Evolutionary conservation across 2,113 vertebrate species (phyloP), one percentile per base, ranked within the genome.

Genomic region (Hippocampus barbouri): DNA sequence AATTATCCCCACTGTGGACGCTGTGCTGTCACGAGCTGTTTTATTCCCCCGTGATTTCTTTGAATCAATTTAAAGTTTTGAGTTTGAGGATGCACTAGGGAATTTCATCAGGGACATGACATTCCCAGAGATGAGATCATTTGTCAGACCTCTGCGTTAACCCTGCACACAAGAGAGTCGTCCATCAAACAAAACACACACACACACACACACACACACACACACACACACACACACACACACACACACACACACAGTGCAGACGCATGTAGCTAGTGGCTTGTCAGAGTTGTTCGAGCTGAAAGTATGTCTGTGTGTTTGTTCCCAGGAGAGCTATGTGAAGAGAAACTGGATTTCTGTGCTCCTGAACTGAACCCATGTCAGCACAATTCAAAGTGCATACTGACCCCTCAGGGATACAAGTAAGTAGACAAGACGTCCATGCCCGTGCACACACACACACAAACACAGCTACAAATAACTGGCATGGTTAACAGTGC

Each of bases 341-440:
- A 98, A 79, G 96, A 99, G 89, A 98, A 98, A 86, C 87, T 97
- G 87, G 95, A 98, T 89, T 97, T 98, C 91, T 99, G 97, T 79
- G 93, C 95, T 79, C 93, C 94, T 51, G 96, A 98, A 66, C 85
- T 98, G 79, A 98, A 97, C 84, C 94, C 93, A 16, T 98, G 97
- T 91, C 96, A 97, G 75, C 97, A 98, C 1, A 95, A 96, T 78
- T 97, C 96, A 69, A 99, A 98, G 87, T 98, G 97, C 81, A 97
- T 98, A 86, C 86, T 96, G 85, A 96, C 91, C 7, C 90, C 91
- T 18, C 93, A 94, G 73, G 96, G 96, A 87, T 98, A 94, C 92
- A 96, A 94, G 97, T 99, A 89, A 93, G 97, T 93, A 21, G 41
- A 77, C 59, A 2, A 23, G 7, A 69, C 68, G 47, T 27, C 62